phyloP scores from a whole-genome alignment of 2,888 invertebrate genomes.

The Drosophila mettleri region DNA sequence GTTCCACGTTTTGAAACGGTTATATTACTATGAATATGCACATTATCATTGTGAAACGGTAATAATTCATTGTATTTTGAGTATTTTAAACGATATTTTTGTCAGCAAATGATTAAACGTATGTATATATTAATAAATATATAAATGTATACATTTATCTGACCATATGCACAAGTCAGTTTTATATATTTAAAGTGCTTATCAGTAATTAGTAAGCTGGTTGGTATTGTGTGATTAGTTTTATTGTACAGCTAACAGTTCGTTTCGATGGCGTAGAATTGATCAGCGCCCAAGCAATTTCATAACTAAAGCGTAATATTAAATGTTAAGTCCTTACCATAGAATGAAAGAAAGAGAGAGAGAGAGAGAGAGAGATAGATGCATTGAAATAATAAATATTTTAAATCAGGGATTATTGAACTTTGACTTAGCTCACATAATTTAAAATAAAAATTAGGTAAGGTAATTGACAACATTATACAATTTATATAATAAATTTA shows the following conservation, averaged over 20 bases:
- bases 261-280: constrained; percentile 2
- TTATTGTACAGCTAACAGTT: not conserved
- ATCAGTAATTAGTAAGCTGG: constrained; percentile 20
- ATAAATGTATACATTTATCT: constrained; percentile 32
- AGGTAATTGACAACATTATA: not conserved
- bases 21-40: constrained; percentile 23
- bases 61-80: constrained; percentile 21
- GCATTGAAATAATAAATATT: not conserved
- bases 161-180: not conserved
- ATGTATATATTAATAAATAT: too few relatives aligned
- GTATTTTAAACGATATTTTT: constrained; percentile 19
- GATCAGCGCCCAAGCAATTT: not conserved
- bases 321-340: not conserved
- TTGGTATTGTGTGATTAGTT: constrained; percentile 17
- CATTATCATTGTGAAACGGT: constrained; percentile 23
- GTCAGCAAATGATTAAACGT: not conserved
- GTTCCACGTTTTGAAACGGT: constrained; percentile 58
- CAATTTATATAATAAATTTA: not conserved
- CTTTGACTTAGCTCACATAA: not conserved
- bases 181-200: constrained; percentile 22
- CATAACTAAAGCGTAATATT: too few relatives aligned
- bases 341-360: not conserved
- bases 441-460: not conserved
- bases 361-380: not conserved
- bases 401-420: not conserved